Base-by-base conservation (phyloP, 2,797 vertebrate genomes). In the Hypotaenidia okinawae region DNA sequence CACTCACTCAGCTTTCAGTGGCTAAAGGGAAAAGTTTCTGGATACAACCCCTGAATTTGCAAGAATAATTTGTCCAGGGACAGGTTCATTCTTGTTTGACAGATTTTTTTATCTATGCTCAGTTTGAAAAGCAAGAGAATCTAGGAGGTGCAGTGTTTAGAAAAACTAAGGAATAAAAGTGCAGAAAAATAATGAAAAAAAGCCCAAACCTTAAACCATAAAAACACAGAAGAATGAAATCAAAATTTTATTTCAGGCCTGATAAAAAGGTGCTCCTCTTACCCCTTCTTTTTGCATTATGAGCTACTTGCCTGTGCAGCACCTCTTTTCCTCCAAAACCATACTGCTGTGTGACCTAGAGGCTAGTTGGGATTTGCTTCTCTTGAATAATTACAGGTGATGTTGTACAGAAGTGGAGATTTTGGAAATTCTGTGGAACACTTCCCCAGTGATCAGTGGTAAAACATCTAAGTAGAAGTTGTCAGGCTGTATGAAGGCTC, bases 11-110 rank as follows among this genome's bases (percentile, higher is more conserved):
- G 62, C 66, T 89, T 80, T 75, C 66, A 83, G 86, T 74, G 68
- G 73, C 72, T 84, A 37, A 86, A 80, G 52, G 49, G 70, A 62
- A 85, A 89, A 52, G 35, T 79, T 91, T 91, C 84, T 90, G 86
- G 55, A 84, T 80, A 47, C 54, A 91, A 11, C 76, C 70, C 74
- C 95, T 89, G 41, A 81, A 94, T 22, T 54, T 86, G 77, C 63
- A 95, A 91, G 51, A 89, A 75, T 86, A 45, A 68, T 95, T 94
- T 96, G 62, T 82, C 49, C 59, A 72, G 75, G 52, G 70, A 70
- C 75, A 77, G 61, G 75, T 95, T 95, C 3, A 4, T 74, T 90
- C 92, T 89, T 87, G 84, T 77, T 84, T 70, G 47, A 64, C 16
- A 76, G 13, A 33, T 90, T 55, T 90, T 55, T 91, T 80, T 86